Evolutionary conservation across 2,888 invertebrate genomes (phyloP), one percentile per base, ranked within the genome.

Genomic region (Antheraea yamamai): DNA sequence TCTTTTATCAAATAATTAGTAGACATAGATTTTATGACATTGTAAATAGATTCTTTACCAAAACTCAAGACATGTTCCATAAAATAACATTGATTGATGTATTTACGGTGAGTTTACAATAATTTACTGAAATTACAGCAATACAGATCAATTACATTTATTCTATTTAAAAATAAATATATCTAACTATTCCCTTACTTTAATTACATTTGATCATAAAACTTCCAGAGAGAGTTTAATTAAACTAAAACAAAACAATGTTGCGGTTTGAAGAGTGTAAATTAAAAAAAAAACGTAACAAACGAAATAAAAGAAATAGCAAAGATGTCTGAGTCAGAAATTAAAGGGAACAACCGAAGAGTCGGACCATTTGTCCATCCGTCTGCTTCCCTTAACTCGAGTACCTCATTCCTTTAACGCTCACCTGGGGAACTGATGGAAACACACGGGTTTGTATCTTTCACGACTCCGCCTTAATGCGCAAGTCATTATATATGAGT

Each of bases 391-490:
- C 85, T 86, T 85, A 85, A 85, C 82, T 84, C 77, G 81, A 82
- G 80, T 82, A 86, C 82, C 88, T 88, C 88, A 88, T 88, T 88
- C 88, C 83, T 80, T 85, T 88, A 86, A 88, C 85, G 86, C 87
- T 86, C 88, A 88, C 88, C 88, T 88, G 88, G 88, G 88, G 88
- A 88, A 80, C 85, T 81, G 66, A 16, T 73, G 75, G 35, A 73
- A 77, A 79, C 16, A 79, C 61, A 87, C 77, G 83, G 79, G 39
- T 14, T 0, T 0, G 35, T 75, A 78, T 64, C 78, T 73, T 14
- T 47, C 4, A 39, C 77, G 75, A 51, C 7, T 1, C 14, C 51
- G 75, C 23, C 16, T 10, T 10, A 16, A 35, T 20, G 55, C 23
- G 6, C 47, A n/a, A 10, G 52, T 20, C 20, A 7, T 18, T 55